phyloP scores from a whole-genome alignment of 2,113 vertebrate species.

The Dasyurus viverrinus region DNA sequence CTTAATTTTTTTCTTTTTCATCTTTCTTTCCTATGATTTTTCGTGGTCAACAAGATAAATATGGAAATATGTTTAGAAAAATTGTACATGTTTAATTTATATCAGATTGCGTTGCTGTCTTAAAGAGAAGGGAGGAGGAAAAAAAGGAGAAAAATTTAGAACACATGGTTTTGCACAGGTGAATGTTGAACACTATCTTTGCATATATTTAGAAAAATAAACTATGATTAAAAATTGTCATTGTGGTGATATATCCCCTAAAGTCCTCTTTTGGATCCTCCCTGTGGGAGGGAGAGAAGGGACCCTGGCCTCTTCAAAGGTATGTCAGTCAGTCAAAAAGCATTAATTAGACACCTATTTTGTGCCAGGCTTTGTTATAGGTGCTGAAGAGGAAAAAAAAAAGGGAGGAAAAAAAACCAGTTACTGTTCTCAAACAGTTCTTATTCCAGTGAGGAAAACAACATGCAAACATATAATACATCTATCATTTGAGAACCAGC shows the following conservation, averaged over 20 bases:
- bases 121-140: too few relatives aligned
- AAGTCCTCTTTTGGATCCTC: background rate
- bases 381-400: background rate
- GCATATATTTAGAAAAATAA: too few relatives aligned
- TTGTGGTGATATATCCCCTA: background rate
- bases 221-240: background rate
- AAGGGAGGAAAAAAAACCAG: background rate
- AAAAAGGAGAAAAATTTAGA: too few relatives aligned
- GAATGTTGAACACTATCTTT: too few relatives aligned
- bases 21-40: too few relatives aligned
- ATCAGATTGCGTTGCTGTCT: too few relatives aligned
- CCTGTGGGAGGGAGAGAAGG: background rate
- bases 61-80: too few relatives aligned
- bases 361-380: background rate
- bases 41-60: too few relatives aligned
- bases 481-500: background rate
- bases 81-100: too few relatives aligned
- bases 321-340: background rate
- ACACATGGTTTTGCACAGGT: too few relatives aligned
- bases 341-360: background rate
- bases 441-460: background rate
- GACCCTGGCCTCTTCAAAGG: background rate
- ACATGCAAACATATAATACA: background rate
- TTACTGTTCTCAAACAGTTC: background rate
- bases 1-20: too few relatives aligned